Percentiles rank a stretch among this genome's conserved stretches.
Evolutionary conservation across 23 tunicate species (phyloP).

Genomic region (Diplosoma virens): DNA sequence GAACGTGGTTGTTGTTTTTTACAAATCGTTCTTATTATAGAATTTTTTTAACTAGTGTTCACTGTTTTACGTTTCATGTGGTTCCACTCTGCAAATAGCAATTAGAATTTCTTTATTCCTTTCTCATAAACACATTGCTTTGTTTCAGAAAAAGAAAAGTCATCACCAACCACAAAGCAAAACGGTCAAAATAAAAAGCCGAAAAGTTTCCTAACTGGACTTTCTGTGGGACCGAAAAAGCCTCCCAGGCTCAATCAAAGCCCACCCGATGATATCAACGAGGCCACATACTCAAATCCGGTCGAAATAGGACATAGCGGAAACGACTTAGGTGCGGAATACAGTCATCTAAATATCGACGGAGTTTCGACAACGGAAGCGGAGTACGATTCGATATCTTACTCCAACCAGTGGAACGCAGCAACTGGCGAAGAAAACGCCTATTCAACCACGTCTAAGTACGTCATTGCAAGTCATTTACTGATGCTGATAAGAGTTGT

Average conservation of each 20-base stretch:
- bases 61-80: too few species aligned
- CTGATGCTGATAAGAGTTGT: neutral
- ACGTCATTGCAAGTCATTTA: neutral
- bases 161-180: neutral
- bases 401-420: neutral
- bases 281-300: conserved; percentile 23
- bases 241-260: conserved; percentile 5
- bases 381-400: conserved; percentile 30
- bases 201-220: neutral
- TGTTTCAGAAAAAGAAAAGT: neutral
- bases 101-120: too few species aligned
- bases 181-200: neutral
- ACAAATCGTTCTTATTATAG: too few species aligned
- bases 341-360: conserved; percentile 34
- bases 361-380: neutral
- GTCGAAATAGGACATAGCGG: neutral
- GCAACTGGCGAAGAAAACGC: conserved; percentile 16
- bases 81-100: too few species aligned
- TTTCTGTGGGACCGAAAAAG: neutral
- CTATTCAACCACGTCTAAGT: neutral
- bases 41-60: too few species aligned
- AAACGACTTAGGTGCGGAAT: conserved; percentile 11
- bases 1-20: too few species aligned
- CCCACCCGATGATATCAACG: neutral
- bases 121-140: neutral